Conservation (phyloP, 2,888 invertebrate genomes). For the Scaptomyza tumidula region DNA sequence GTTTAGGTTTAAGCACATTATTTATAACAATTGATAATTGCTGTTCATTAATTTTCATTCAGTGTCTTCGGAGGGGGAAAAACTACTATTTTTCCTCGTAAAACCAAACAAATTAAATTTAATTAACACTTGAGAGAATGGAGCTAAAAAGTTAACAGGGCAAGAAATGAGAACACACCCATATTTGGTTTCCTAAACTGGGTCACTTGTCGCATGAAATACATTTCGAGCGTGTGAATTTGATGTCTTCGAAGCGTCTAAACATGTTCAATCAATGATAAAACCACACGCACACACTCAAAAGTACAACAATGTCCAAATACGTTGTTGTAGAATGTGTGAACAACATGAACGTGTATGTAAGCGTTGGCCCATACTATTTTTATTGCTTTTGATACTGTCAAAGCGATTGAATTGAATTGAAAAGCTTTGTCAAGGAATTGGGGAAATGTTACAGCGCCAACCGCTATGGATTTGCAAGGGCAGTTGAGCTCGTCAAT, state of each 20-base stretch:
- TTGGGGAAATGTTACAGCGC: slow-evolving; percentile 27
- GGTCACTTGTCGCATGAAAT: slow-evolving; percentile 53
- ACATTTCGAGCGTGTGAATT: slow-evolving; percentile 74
- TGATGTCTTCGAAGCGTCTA: slow-evolving; percentile 64
- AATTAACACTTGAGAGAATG: slow-evolving; percentile 53
- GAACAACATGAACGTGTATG: slow-evolving; percentile 20
- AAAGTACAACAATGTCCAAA: slow-evolving; percentile 17
- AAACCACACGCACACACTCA: slow-evolving; percentile 57
- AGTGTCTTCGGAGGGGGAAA: slow-evolving; percentile 7
- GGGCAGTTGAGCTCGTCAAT: slow-evolving; percentile 59
- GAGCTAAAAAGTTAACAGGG: slow-evolving; percentile 16
- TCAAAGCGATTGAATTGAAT: slow-evolving; percentile 68
- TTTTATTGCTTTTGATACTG: slow-evolving; percentile 61
- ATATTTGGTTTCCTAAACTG: slow-evolving; percentile 17
- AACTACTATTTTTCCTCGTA: slow-evolving; percentile 22
- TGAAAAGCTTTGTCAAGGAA: slow-evolving; percentile 52
- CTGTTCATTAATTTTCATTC: slow-evolving; percentile 32
- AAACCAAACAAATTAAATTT: slow-evolving; percentile 35
- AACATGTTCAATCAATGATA: slow-evolving; percentile 73
- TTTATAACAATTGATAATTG: slow-evolving; percentile 16
- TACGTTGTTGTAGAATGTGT: slow-evolving; percentile 19
- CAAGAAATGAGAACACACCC: slow-evolving; percentile 2
- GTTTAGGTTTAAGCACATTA: slow-evolving; percentile 4
- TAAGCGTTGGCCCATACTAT: slow-evolving; percentile 15
- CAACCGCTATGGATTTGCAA: slow-evolving; percentile 50